Evolutionary conservation across 2,888 invertebrate species (phyloP).

Genomic region (Tridacna gigas): DNA sequence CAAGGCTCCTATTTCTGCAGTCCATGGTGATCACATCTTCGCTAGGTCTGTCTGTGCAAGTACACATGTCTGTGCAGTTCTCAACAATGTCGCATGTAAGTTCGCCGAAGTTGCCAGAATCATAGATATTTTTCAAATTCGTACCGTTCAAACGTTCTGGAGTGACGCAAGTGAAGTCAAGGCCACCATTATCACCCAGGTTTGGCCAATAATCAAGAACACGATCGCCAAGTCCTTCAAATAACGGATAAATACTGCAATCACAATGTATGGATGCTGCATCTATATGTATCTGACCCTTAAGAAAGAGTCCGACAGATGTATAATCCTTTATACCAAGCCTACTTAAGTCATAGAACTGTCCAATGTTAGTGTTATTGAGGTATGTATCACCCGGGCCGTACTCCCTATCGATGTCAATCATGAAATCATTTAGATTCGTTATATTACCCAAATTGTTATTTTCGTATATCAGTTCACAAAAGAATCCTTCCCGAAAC

Average conservation of each 20-base stretch:
- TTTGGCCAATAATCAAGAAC: conserved; percentile 11
- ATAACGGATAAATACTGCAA: conserved; percentile 4
- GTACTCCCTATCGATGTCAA: not conserved
- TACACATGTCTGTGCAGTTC: conserved; percentile 40
- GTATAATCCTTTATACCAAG: conserved; percentile 26
- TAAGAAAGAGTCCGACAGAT: conserved; percentile 6
- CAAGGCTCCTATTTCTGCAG: conserved; percentile 30
- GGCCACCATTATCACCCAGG: not conserved
- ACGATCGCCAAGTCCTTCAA: conserved; percentile 2
- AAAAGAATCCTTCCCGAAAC: conserved; percentile 35
- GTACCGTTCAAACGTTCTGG: conserved; percentile 4
- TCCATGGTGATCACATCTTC: conserved; percentile 30
- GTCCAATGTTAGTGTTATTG: conserved; percentile 8
- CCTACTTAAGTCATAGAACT: conserved; percentile 29
- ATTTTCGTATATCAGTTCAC: conserved; percentile 34
- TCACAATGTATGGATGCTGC: conserved; percentile 7
- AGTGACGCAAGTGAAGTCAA: not conserved
- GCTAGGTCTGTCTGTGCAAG: conserved; percentile 40
- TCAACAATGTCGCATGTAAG: conserved; percentile 37
- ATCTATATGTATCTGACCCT: conserved; percentile 18
- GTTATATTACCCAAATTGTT: conserved; percentile 17
- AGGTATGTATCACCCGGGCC: conserved; percentile 38
- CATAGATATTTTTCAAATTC: not conserved
- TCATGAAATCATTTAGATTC: not conserved
- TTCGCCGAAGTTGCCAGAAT: conserved; percentile 17